Evolutionary conservation across 2,888 invertebrate genomes (phyloP).

Genomic region (Zhuqinia jingwanae): DNA sequence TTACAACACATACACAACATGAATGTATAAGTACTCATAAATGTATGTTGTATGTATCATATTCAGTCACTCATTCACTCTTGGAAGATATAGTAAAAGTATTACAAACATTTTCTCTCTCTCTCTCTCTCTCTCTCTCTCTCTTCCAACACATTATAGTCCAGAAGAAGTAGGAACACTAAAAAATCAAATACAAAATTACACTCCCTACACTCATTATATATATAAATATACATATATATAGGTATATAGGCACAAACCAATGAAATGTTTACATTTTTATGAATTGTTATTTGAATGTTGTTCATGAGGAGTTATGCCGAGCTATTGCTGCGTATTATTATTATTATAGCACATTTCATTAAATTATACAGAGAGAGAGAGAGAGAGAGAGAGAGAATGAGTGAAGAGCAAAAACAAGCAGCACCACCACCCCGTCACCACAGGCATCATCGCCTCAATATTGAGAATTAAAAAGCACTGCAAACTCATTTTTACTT

Average conservation of each 20-base stretch:
- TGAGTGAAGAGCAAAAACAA: no score
- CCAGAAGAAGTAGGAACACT: neutral
- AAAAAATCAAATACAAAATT: neutral
- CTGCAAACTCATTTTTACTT: constrained; percentile 19
- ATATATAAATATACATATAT: no score
- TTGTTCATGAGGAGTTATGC: neutral
- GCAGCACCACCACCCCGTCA: constrained; percentile 26
- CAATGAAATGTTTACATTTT: neutral
- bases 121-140: neutral
- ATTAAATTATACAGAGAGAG: constrained; percentile 22
- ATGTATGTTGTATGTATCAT: neutral
- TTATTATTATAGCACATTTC: constrained; percentile 24
- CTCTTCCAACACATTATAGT: no score
- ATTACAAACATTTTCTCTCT: constrained; percentile 7
- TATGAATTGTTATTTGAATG: constrained; percentile 41
- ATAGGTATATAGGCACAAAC: neutral
- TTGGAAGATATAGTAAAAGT: constrained; percentile 29
- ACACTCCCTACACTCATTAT: neutral
- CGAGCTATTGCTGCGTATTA: constrained; percentile 9
- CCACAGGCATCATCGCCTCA: constrained; percentile 26
- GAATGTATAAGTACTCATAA: neutral
- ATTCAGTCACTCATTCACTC: constrained; percentile 43
- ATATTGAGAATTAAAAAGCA: constrained; percentile 4
- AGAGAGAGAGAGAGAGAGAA: no score
- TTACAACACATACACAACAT: neutral